Conservation (phyloP, 2,888 invertebrate species). For the Oscheius sp. region DNA sequence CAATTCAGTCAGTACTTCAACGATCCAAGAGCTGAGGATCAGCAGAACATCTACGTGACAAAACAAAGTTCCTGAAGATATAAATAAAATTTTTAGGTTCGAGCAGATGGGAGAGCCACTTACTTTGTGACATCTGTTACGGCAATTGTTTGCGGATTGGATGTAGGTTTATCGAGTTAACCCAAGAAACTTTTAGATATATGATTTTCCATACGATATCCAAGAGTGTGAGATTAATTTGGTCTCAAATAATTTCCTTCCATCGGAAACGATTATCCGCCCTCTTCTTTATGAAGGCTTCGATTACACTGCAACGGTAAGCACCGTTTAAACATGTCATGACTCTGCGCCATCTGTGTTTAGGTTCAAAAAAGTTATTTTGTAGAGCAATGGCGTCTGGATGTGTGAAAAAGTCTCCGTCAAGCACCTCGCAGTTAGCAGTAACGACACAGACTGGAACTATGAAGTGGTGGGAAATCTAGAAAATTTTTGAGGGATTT, state of each 20-base stretch:
- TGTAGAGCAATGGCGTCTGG: conserved; percentile 22
- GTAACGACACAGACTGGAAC: conserved; percentile 19
- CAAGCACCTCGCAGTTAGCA: neutral
- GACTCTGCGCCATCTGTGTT: neutral
- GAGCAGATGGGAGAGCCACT: neutral
- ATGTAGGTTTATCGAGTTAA: neutral
- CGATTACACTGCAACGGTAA: neutral
- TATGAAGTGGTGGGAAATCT: conserved; percentile 10
- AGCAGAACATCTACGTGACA: conserved; percentile 11
- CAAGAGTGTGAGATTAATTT: conserved; percentile 13
- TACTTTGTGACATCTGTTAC: conserved; percentile 12
- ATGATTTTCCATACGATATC: conserved; percentile 4
- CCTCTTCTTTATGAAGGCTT: neutral
- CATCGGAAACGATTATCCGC: conserved; percentile 3
- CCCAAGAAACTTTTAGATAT: neutral
- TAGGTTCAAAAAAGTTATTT: neutral
- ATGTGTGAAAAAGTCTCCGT: conserved; percentile 3
- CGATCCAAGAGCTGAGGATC: conserved; percentile 13
- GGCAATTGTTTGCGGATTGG: conserved; percentile 5
- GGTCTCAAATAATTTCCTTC: conserved; percentile 12
- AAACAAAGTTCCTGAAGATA: too few species aligned
- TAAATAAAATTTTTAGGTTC: neutral
- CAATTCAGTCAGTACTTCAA: conserved; percentile 20
- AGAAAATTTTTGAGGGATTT: neutral
- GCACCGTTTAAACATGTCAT: neutral